Conservation (phyloP, 2,888 invertebrate species). For the Pammene aurita region DNA sequence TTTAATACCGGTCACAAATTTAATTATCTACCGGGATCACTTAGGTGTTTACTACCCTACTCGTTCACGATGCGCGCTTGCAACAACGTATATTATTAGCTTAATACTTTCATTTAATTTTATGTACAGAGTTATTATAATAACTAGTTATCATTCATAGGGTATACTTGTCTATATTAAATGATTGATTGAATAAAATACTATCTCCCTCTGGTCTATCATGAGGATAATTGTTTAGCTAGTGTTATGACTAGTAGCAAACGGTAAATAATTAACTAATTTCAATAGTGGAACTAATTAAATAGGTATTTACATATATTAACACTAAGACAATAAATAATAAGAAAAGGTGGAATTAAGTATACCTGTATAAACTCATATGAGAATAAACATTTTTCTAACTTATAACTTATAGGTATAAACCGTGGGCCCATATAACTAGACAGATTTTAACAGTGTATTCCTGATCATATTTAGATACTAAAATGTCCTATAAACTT, state of each 20-base stretch:
- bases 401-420: too few species aligned
- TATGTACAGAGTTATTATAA: neutral
- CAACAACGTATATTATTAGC: conserved; percentile 4
- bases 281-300: too few species aligned
- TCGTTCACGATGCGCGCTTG: conserved; percentile 1
- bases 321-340: too few species aligned
- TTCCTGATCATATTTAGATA: too few species aligned
- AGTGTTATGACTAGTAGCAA: neutral
- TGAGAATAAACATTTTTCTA: too few species aligned
- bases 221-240: neutral
- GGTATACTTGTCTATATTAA: neutral
- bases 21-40: conserved; percentile 12
- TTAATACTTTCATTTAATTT: neutral
- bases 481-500: too few species aligned
- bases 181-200: neutral
- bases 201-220: neutral
- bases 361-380: too few species aligned
- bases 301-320: too few species aligned
- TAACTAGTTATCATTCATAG: neutral
- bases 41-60: neutral
- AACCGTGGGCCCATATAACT: too few species aligned
- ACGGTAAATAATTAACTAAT: too few species aligned
- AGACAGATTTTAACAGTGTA: too few species aligned
- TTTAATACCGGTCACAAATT: neutral
- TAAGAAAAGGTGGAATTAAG: too few species aligned